A percentile compares a stretch with the other conserved stretches of the same genome.
These are phyloP conservation scores for Petrolisthes manimaculis DNA, from an alignment of 2,888 invertebrate species.

Conservation along the genomic window DNA sequence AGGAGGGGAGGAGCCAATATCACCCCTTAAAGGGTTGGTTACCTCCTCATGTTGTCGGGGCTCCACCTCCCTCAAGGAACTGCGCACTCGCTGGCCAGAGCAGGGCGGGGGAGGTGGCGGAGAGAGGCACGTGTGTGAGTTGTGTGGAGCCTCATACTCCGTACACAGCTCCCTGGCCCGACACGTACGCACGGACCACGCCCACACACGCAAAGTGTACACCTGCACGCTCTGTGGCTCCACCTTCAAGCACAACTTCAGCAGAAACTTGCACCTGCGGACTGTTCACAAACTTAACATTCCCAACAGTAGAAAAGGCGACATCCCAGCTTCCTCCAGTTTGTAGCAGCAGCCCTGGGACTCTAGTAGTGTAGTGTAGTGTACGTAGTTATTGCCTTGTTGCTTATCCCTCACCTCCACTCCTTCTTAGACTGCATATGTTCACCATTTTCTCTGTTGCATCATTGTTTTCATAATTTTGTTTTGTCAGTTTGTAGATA, in stretches of 20 bases:
- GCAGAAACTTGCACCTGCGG: conserved; percentile 62
- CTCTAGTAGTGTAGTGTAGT: conserved; percentile 59
- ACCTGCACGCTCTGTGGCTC: conserved; percentile 57
- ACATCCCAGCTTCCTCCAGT: conserved; percentile 46
- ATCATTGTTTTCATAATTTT: neutral
- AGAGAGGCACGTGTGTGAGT: conserved; percentile 50
- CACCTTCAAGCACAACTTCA: conserved; percentile 62
- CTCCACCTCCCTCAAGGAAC: conserved; percentile 44
- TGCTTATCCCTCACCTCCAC: conserved; percentile 29
- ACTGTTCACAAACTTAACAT: conserved; percentile 61
- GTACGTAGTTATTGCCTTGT: conserved; percentile 49
- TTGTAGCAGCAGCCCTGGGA: conserved; percentile 35
- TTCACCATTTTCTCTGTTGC: neutral
- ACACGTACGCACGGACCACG: conserved; percentile 56
- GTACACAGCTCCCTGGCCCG: conserved; percentile 60
- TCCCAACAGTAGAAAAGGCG: conserved; percentile 55
- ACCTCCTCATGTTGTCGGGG: conserved; percentile 49
- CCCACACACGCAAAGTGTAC: conserved; percentile 52
- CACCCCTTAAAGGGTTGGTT: conserved; percentile 56
- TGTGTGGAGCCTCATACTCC: conserved; percentile 56
- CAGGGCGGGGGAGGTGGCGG: conserved; percentile 38
- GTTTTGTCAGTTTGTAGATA: neutral
- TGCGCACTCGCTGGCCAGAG: conserved; percentile 47
- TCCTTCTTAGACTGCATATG: conserved; percentile 15
- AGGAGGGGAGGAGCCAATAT: conserved; percentile 39